Evolutionary conservation across 2,888 invertebrate genomes (phyloP).

Genomic region (Philereme vetulata): DNA sequence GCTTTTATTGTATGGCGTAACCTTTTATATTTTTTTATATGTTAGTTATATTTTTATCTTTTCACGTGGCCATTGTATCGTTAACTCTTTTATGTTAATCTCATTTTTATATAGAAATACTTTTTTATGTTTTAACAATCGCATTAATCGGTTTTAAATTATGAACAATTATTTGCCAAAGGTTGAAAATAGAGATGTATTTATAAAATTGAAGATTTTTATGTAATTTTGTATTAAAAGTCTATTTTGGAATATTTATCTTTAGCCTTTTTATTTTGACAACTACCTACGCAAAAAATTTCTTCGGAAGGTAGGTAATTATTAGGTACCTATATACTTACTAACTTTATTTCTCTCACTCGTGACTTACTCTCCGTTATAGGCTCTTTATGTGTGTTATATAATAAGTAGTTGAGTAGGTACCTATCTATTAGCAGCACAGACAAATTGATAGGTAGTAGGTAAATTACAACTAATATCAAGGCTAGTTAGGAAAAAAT

Average conservation of each 20-base stretch:
- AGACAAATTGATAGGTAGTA: too few relatives aligned
- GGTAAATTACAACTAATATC: too few relatives aligned
- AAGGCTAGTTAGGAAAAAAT: too few relatives aligned
- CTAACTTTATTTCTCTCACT: too few relatives aligned
- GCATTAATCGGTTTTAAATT: constrained; percentile 52
- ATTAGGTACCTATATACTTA: too few relatives aligned
- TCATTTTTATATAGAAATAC: constrained; percentile 52
- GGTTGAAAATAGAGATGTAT: constrained; percentile 69
- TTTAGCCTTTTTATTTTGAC: constrained; percentile 12
- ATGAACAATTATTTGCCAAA: constrained; percentile 60
- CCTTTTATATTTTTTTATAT: constrained; percentile 48
- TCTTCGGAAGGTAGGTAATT: too few relatives aligned
- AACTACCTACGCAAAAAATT: too few relatives aligned
- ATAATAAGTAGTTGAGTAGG: too few relatives aligned
- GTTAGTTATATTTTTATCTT: constrained; percentile 55
- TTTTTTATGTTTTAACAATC: constrained; percentile 54
- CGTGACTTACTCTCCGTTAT: too few relatives aligned
- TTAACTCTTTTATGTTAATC: constrained; percentile 62
- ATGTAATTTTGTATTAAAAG: constrained; percentile 77
- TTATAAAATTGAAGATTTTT: constrained; percentile 67
- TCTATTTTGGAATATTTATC: constrained; percentile 67
- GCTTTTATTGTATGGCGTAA: constrained; percentile 75
- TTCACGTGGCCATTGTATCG: constrained; percentile 59
- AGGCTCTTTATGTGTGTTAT: too few relatives aligned
- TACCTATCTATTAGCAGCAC: too few relatives aligned